Conservation (phyloP, 2,113 vertebrate genomes). For the Sterrhoptilus dennistouni region DNA sequence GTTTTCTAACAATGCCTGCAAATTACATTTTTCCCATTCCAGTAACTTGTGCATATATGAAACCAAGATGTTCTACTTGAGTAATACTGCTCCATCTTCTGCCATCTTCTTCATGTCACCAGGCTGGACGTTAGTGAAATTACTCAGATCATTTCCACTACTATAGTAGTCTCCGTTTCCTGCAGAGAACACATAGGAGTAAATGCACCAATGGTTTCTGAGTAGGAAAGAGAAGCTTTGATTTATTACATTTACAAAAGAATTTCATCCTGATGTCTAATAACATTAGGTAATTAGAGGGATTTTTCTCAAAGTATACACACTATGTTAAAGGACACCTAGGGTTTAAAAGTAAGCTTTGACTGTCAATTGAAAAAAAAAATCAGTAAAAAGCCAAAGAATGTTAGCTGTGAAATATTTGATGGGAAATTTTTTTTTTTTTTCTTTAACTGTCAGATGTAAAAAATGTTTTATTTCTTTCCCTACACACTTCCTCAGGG, state of each 20-base stretch:
- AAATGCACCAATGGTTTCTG: not conserved
- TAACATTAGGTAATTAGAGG: not conserved
- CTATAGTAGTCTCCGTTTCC: conserved; percentile 90
- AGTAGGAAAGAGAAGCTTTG: not conserved
- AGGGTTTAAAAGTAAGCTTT: not conserved
- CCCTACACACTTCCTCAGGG: not conserved
- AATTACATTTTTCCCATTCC: not conserved
- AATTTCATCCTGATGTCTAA: not conserved
- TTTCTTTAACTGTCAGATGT: not conserved
- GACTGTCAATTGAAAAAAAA: not conserved
- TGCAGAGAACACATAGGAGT: conserved; percentile 52
- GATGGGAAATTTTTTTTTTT: not conserved
- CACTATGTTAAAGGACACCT: not conserved
- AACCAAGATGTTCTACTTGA: conserved; percentile 76
- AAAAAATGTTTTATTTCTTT: not conserved
- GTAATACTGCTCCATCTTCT: conserved; percentile 34
- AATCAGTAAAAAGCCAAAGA: not conserved
- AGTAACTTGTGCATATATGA: not conserved
- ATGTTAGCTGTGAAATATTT: not conserved
- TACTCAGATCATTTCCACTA: conserved; percentile 92
- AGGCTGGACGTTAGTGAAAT: conserved; percentile 71
- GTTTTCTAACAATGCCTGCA: not conserved
- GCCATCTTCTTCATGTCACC: conserved; percentile 71
- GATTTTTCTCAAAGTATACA: not conserved
- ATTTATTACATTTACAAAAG: not conserved